Evolutionary conservation across 1,140 invertebrate species (phyloP).

Genomic region (Eulimnadia texana): DNA sequence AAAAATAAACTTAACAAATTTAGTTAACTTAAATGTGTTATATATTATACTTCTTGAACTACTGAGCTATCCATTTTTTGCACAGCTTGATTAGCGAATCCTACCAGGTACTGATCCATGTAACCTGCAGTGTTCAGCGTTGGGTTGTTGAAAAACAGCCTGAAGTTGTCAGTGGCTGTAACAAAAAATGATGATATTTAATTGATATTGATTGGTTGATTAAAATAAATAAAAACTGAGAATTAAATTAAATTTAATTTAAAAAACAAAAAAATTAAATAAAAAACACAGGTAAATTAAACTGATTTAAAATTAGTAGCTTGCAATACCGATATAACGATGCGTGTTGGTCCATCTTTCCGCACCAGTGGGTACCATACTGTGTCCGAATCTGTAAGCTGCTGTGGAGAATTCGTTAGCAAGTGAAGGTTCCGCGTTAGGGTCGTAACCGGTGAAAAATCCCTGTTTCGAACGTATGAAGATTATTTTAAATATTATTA

Average conservation of each 20-base stretch:
- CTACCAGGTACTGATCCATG: constrained; percentile 21
- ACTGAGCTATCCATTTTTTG: constrained; percentile 16
- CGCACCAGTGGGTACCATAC: constrained; percentile 46
- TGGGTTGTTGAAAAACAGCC: constrained; percentile 7
- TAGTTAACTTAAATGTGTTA: too few relatives aligned
- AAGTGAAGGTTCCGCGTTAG: constrained; percentile 55
- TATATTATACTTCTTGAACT: constrained; percentile 17
- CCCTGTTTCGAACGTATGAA: too few relatives aligned
- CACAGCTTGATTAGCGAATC: constrained; percentile 16
- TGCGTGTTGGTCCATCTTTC: constrained; percentile 45
- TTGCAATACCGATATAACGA: constrained; percentile 1
- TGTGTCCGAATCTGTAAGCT: constrained; percentile 77
- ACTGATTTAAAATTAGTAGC: not conserved
- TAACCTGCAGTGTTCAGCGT: constrained; percentile 17
- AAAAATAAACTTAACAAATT: not conserved
- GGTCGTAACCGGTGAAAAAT: constrained; percentile 30
- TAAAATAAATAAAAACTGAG: too few relatives aligned
- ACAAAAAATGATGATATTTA: constrained; percentile 1
- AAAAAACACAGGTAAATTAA: too few relatives aligned
- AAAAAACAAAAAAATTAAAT: too few relatives aligned
- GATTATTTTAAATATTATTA: too few relatives aligned
- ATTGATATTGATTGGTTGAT: constrained; percentile 25
- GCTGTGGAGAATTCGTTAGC: constrained; percentile 73
- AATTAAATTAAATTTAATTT: too few relatives aligned
- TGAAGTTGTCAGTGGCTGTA: not conserved